Conservation (phyloP, 1,140 invertebrate species). For the Nixonia krombeini region DNA sequence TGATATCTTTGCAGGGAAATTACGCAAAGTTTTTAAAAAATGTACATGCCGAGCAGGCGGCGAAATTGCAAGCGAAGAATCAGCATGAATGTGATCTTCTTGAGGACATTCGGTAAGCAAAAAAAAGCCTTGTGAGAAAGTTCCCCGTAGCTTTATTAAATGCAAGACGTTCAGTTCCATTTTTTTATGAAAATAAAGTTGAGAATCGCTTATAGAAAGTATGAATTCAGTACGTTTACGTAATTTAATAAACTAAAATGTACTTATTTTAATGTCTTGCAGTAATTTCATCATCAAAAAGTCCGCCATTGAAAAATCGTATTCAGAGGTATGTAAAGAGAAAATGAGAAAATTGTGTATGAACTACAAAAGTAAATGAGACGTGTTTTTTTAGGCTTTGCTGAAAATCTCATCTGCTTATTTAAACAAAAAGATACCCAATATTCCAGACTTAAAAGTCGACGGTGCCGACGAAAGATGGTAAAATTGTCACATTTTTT, state of each 20-base stretch:
- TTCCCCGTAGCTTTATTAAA: no score
- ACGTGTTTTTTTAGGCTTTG: slow-evolving; percentile 77
- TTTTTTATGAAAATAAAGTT: no score
- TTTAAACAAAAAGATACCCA: slow-evolving; percentile 92
- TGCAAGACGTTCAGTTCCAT: no score
- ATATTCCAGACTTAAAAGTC: slow-evolving; percentile 89
- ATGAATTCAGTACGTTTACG: no score
- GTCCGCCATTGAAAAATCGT: slow-evolving; percentile 93
- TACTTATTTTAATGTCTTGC: slow-evolving; percentile 59
- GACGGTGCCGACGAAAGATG: slow-evolving; percentile 92
- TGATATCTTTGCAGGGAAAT: slow-evolving; percentile 80
- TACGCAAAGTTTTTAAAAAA: slow-evolving; percentile 92
- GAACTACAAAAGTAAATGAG: background rate
- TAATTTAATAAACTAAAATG: no score
- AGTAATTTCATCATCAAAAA: slow-evolving; percentile 92
- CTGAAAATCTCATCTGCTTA: slow-evolving; percentile 92
- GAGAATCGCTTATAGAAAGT: no score
- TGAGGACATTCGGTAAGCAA: slow-evolving; percentile 86
- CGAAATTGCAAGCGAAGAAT: slow-evolving; percentile 93
- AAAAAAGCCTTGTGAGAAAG: background rate
- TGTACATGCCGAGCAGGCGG: slow-evolving; percentile 91
- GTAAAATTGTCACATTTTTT: slow-evolving; percentile 74
- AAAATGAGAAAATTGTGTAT: background rate
- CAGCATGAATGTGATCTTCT: slow-evolving; percentile 96
- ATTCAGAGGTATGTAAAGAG: slow-evolving; percentile 83